Percentiles rank a stretch among this genome's conserved stretches.
Evolutionary conservation across 2,797 vertebrate genomes (phyloP).

Genomic region (Sebastes minor): DNA sequence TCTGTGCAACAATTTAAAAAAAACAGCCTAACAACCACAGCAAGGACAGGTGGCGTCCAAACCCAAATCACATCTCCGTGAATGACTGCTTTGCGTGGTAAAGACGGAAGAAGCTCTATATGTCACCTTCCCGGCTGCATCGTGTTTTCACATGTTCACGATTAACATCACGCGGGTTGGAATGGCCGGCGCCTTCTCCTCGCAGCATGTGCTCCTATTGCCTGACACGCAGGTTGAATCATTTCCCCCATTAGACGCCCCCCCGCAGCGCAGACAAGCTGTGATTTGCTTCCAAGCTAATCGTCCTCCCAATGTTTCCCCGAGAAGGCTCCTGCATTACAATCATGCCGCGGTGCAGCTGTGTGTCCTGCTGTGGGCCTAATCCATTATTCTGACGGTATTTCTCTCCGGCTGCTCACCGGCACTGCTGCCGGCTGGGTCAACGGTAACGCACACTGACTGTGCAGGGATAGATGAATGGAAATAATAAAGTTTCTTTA

Average conservation of each 20-base stretch:
- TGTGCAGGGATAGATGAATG: slow-evolving; percentile 4
- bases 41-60: slow-evolving; percentile 22
- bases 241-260: slow-evolving; percentile 45
- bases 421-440: slow-evolving; percentile 22
- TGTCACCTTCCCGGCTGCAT: neutral
- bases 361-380: slow-evolving; percentile 51
- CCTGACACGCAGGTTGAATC: slow-evolving; percentile 44
- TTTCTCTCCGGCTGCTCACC: slow-evolving; percentile 38
- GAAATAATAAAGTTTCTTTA: slow-evolving; percentile 33
- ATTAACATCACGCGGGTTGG: neutral
- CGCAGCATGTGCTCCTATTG: slow-evolving; percentile 1
- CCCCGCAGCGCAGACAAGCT: slow-evolving; percentile 50
- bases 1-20: slow-evolving; percentile 28
- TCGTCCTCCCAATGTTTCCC: slow-evolving; percentile 52
- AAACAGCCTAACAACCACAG: neutral
- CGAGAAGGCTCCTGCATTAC: slow-evolving; percentile 56
- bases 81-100: neutral
- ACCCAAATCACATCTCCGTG: neutral
- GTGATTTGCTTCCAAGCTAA: slow-evolving; percentile 59
- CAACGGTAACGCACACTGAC: slow-evolving; percentile 27
- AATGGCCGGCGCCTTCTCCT: neutral
- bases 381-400: slow-evolving; percentile 58
- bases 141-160: slow-evolving; percentile 5
- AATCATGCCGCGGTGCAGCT: slow-evolving; percentile 47
- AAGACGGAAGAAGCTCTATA: neutral